Conservation (phyloP, 2,888 invertebrate species). For the Hydroisotoma schaefferi region DNA sequence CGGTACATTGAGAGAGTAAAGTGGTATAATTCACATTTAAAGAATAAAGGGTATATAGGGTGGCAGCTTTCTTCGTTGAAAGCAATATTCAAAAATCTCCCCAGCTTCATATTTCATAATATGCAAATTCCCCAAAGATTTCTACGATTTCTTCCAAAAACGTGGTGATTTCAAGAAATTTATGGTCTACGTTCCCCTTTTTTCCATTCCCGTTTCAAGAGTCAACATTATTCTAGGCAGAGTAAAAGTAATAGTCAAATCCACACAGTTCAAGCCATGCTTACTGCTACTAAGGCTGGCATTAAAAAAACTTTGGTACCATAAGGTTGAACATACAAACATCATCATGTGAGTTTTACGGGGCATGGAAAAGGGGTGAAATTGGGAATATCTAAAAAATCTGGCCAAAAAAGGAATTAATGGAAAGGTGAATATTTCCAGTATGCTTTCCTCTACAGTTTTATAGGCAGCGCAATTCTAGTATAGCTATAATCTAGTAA, state of each 20-base stretch:
- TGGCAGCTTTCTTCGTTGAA: neutral
- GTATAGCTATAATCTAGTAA: no score
- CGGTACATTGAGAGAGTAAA: no score
- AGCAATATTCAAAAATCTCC: conserved; percentile 13
- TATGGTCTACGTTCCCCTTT: conserved; percentile 19
- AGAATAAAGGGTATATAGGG: neutral
- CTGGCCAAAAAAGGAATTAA: neutral
- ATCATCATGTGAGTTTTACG: neutral
- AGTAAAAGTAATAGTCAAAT: no score
- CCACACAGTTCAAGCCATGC: neutral
- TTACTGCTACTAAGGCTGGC: no score
- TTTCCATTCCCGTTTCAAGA: neutral
- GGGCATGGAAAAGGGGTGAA: neutral
- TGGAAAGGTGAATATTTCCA: no score
- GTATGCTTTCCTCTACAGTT: no score
- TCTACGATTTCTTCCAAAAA: conserved; percentile 26
- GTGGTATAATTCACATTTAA: no score
- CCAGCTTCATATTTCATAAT: conserved; percentile 38
- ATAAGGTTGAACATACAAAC: neutral
- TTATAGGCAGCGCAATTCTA: no score
- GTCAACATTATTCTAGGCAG: no score
- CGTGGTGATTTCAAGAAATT: conserved; percentile 32
- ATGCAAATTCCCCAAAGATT: conserved; percentile 38
- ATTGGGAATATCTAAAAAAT: neutral
- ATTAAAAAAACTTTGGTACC: neutral